These are phyloP conservation scores for Mimachlamys varia DNA, from an alignment of 2,888 invertebrate genomes.

Conservation along the genomic window DNA sequence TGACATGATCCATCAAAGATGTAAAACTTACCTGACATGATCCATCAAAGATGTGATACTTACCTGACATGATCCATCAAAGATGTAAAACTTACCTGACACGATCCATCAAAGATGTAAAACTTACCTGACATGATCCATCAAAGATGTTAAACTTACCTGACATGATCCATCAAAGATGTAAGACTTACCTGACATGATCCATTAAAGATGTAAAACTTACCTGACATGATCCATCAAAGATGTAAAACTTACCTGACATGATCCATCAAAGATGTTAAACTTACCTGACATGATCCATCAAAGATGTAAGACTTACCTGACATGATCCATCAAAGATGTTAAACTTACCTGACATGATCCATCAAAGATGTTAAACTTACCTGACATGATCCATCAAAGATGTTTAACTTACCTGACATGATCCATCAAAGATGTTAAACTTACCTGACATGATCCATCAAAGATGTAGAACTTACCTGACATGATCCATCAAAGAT, in stretches of 20 bases:
- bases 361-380: constrained; percentile 74
- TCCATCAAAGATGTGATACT: constrained; percentile 74
- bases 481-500: constrained; percentile 75
- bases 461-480: constrained; percentile 57
- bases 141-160: constrained; percentile 57
- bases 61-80: too few species aligned
- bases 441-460: too few species aligned
- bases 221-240: constrained; percentile 74
- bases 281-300: constrained; percentile 72
- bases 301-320: constrained; percentile 75
- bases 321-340: too few species aligned
- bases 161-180: constrained; percentile 75
- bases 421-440: constrained; percentile 74
- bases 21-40: constrained; percentile 68
- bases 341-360: constrained; percentile 68
- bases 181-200: too few species aligned
- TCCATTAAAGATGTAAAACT: constrained; percentile 7
- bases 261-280: too few species aligned
- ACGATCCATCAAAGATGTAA: constrained; percentile 75
- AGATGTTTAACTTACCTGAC: constrained; percentile 62
- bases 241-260: too few species aligned
- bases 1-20: too few species aligned
- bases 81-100: constrained; percentile 63
- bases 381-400: too few species aligned
- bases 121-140: too few species aligned